Base-by-base conservation (phyloP, 1,140 invertebrate genomes). In the Colletes gigas region DNA sequence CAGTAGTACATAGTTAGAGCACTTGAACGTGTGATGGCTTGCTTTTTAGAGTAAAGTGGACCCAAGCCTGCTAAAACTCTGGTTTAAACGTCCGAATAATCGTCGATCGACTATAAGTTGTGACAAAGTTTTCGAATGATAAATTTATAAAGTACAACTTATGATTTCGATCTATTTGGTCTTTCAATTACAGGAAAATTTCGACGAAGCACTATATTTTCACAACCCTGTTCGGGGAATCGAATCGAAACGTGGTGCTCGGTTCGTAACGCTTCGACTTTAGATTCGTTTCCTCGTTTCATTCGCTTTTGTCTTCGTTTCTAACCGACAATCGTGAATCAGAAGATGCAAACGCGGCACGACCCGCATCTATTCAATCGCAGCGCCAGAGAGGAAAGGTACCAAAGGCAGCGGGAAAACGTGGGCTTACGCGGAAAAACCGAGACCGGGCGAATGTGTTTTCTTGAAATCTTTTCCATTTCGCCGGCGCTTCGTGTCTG, bases 331-430 rank as follows among this genome's bases (percentile, higher is more conserved):
- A 82, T 83, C 55, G 80, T 70, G 70, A 78, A 67, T 82, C 69
- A 66, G 52, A 78, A 84, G 72, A 83, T 87, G 90, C 89, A 85
- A 84, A 89, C 85, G 85, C 75, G 71, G 89, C 88, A 83, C 68
- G 74, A 82, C 90, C 90, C 87, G 89, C 90, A 91, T 90, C 89
- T 87, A 88, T 90, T 87, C 90, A 90, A 91, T 91, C 89, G 89
- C 83, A 78, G 62, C 66, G 78, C 66, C 63, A 55, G 79, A 65
- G 65, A 75, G 67, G 66, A 10, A 57, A n/a, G n/a, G 30, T 8
- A 41, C n/a, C 30, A 59, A 60, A 63, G 47, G 60, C 59, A 59
- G 15, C 73, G 57, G 68, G 57, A 65, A 69, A 85, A 81, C 81
- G 79, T 77, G 86, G 78, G 59, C 50, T 83, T 81, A 78, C 69